A percentile compares a stretch with the other conserved stretches of the same genome.
Conservation (phyloP, 1,140 invertebrate species). For the Mya arenaria region DNA sequence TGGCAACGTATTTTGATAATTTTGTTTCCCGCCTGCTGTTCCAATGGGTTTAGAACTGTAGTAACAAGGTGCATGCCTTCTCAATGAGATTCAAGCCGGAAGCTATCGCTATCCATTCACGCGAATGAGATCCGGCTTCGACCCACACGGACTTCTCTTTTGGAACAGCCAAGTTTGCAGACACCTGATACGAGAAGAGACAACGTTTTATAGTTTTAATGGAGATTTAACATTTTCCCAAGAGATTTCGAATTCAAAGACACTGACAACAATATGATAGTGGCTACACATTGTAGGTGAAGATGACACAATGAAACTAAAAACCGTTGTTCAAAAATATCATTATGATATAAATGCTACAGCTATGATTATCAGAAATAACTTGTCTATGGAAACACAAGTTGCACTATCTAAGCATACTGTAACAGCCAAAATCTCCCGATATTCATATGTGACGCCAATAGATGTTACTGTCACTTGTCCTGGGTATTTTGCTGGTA, state of each 20-base stretch:
- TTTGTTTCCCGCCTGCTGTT: no score
- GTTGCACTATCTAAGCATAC: no score
- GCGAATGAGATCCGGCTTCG: slow-evolving; percentile 38
- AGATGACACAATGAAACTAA: neutral
- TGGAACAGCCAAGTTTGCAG: slow-evolving; percentile 3
- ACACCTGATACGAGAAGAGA: neutral
- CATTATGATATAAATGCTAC: no score
- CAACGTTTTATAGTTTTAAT: neutral
- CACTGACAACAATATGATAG: neutral
- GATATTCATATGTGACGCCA: no score
- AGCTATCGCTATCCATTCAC: slow-evolving; percentile 26
- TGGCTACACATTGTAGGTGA: neutral
- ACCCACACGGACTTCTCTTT: slow-evolving; percentile 17
- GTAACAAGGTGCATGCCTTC: neutral
- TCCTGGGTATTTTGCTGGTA: no score
- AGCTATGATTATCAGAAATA: no score
- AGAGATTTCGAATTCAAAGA: neutral
- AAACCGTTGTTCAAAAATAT: neutral
- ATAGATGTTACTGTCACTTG: no score
- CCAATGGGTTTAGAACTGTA: no score
- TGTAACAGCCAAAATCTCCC: no score
- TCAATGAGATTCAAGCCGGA: slow-evolving; percentile 13
- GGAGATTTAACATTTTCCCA: neutral
- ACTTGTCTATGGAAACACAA: no score
- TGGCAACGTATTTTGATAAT: no score